Evolutionary conservation across 2,888 invertebrate genomes (phyloP).

Genomic region (Parthenolecanium corni): DNA sequence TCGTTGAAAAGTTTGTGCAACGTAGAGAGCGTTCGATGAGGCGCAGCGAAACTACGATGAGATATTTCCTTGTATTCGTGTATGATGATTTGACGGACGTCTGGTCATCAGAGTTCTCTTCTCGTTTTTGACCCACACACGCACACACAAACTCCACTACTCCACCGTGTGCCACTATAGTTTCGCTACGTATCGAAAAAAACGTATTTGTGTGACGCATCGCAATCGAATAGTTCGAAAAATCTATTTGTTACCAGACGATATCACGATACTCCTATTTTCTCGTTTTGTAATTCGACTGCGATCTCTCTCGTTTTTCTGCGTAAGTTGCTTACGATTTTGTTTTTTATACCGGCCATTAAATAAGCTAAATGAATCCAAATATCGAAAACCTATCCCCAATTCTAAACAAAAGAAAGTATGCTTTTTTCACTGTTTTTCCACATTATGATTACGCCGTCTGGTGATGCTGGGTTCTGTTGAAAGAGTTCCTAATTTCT

Average conservation of each 20-base stretch:
- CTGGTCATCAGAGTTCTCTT: slow-evolving; percentile 16
- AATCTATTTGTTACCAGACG: slow-evolving; percentile 7
- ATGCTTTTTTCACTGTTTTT: too few species aligned
- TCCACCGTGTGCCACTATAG: slow-evolving; percentile 18
- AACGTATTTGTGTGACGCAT: slow-evolving; percentile 12
- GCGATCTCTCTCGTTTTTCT: slow-evolving; percentile 15
- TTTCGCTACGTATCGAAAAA: slow-evolving; percentile 25
- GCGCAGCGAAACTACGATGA: slow-evolving; percentile 26
- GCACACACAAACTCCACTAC: too few species aligned
- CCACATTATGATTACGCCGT: too few species aligned
- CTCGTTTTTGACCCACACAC: slow-evolving; percentile 10
- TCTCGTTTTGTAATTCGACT: slow-evolving; percentile 15
- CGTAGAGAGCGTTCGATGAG: slow-evolving; percentile 26
- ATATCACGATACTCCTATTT: too few species aligned
- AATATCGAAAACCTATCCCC: too few species aligned
- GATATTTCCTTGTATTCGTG: slow-evolving; percentile 18
- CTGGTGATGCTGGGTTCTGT: too few species aligned
- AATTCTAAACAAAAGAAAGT: too few species aligned
- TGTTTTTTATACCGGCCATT: neutral
- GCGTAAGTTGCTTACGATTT: slow-evolving; percentile 22
- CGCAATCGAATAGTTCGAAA: slow-evolving; percentile 23
- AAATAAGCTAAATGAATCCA: too few species aligned
- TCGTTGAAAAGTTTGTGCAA: slow-evolving; percentile 17
- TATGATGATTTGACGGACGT: slow-evolving; percentile 7
- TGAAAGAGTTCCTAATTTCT: too few species aligned